Conservation (phyloP, 2,797 vertebrate genomes). For the Myotis planiceps region DNA sequence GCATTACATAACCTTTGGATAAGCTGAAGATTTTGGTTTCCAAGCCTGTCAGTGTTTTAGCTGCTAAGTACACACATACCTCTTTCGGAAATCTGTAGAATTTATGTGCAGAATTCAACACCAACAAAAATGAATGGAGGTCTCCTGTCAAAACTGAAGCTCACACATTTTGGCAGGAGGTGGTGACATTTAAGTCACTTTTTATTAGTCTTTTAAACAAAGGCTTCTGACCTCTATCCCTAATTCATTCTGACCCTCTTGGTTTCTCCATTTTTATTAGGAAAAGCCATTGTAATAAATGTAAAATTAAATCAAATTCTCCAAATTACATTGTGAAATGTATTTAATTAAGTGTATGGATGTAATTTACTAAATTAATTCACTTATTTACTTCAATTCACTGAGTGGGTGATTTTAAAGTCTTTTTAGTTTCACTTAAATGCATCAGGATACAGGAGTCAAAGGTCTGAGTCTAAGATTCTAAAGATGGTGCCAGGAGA, state of each 20-base stretch:
- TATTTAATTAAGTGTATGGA: slow-evolving; percentile 50
- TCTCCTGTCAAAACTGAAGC: slow-evolving; percentile 74
- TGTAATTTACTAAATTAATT: slow-evolving; percentile 23
- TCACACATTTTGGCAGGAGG: slow-evolving; percentile 63
- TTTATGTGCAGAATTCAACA: slow-evolving; percentile 76
- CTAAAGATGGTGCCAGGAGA: slow-evolving; percentile 26
- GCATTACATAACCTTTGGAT: slow-evolving; percentile 11
- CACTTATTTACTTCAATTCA: slow-evolving; percentile 7
- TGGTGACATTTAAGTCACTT: slow-evolving; percentile 68
- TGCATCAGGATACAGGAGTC: background rate
- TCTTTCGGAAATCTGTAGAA: slow-evolving; percentile 54
- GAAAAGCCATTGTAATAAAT: slow-evolving; percentile 43
- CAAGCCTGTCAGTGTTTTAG: slow-evolving; percentile 59
- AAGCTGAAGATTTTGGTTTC: slow-evolving; percentile 68
- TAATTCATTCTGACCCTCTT: slow-evolving; percentile 33
- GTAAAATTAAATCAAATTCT: slow-evolving; percentile 59
- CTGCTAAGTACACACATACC: background rate
- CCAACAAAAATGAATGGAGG: slow-evolving; percentile 56
- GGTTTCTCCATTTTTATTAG: slow-evolving; percentile 17
- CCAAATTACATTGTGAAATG: slow-evolving; percentile 2
- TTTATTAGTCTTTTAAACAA: slow-evolving; percentile 70
- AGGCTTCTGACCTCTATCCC: slow-evolving; percentile 27
- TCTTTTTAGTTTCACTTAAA: slow-evolving; percentile 38
- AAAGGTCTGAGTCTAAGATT: background rate
- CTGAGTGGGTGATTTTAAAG: background rate